Conservation (phyloP, 30 jellyfish, hydroid and myxozoan genomes). For the Phacellophora camtschatica region DNA sequence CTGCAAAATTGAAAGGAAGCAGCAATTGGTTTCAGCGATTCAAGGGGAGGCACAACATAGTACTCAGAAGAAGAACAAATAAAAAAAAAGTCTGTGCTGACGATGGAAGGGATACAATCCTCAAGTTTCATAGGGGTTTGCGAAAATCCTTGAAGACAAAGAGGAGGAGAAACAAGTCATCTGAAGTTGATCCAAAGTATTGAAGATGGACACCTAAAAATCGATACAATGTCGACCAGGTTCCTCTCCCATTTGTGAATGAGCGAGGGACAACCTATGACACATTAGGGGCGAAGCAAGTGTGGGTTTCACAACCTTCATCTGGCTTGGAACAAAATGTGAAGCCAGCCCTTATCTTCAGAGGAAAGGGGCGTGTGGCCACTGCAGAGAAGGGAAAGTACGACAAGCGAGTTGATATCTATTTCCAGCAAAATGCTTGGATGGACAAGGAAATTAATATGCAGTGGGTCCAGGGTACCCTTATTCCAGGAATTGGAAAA, state of each 20-base stretch:
- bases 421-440: no score
- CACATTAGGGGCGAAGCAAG: no score
- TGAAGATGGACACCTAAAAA: constrained; percentile 8
- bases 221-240: constrained; percentile 8
- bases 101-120: background rate
- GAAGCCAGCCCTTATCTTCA: no score
- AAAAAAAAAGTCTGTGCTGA: background rate
- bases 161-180: background rate
- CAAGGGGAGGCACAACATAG: background rate
- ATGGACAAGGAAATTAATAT: no score
- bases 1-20: background rate
- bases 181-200: background rate
- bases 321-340: background rate
- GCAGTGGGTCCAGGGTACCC: no score
- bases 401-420: no score
- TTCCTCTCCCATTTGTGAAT: constrained; percentile 2
- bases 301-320: constrained; percentile 7
- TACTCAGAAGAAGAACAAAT: background rate
- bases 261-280: constrained; percentile 10
- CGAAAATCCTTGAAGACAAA: background rate
- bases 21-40: background rate
- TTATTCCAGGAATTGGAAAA: no score
- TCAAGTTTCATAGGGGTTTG: background rate
- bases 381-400: background rate
- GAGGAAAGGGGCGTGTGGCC: background rate